A percentile compares a stretch with the other conserved stretches of the same genome.
These are phyloP conservation scores for Cephus nigrinus DNA, from an alignment of 2,888 invertebrate species.

Conservation along the genomic window DNA sequence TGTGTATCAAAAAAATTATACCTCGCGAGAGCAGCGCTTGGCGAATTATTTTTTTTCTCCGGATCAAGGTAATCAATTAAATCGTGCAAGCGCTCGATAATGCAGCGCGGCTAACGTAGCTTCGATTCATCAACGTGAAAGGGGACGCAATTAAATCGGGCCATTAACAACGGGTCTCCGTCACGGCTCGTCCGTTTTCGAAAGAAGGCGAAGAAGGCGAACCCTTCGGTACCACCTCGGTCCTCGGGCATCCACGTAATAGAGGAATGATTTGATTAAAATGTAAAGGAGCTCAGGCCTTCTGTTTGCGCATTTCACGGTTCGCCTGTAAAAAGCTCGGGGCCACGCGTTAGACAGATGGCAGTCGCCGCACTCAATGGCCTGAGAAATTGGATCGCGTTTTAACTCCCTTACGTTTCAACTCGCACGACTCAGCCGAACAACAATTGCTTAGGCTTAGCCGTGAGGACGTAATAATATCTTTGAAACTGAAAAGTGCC, in stretches of 20 bases:
- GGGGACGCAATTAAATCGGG: slow-evolving; percentile 4
- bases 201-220: slow-evolving; percentile 44
- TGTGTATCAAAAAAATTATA: background rate
- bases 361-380: slow-evolving; percentile 66
- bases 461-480: background rate
- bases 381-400: slow-evolving; percentile 67
- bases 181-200: slow-evolving; percentile 34
- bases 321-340: slow-evolving; percentile 63
- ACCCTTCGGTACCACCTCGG: slow-evolving; percentile 59
- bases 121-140: background rate
- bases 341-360: slow-evolving; percentile 64
- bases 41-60: background rate
- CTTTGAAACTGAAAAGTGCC: background rate
- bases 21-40: background rate
- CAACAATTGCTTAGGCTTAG: background rate
- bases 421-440: slow-evolving; percentile 26
- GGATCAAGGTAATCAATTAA: background rate
- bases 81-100: background rate
- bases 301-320: slow-evolving; percentile 67
- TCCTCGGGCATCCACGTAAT: slow-evolving; percentile 54
- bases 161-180: slow-evolving; percentile 12
- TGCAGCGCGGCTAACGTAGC: background rate
- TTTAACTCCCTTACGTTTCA: slow-evolving; percentile 65
- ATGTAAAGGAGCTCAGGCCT: slow-evolving; percentile 63
- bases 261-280: slow-evolving; percentile 66